Conservation (phyloP, 2,113 vertebrate genomes). For the Antennarius striatus region DNA sequence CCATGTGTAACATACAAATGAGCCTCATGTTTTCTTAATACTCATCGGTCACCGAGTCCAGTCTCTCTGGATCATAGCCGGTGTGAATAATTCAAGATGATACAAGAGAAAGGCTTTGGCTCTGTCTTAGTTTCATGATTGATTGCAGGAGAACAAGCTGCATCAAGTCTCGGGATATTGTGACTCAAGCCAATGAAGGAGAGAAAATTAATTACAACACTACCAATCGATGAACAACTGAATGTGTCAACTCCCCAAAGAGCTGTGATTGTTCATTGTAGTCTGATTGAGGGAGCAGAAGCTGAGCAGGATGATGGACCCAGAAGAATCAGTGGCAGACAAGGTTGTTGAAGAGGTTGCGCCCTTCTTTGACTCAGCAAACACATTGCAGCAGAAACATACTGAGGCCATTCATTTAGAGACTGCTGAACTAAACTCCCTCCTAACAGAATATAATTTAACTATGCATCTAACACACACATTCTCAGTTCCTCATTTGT, state of each 20-base stretch:
- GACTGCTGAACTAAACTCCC: conserved; percentile 13
- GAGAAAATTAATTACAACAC: conserved; percentile 78
- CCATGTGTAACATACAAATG: conserved; percentile 53
- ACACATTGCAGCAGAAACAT: conserved; percentile 29
- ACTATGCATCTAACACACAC: conserved; percentile 13
- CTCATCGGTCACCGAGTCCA: conserved; percentile 30
- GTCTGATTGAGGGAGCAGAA: conserved; percentile 51
- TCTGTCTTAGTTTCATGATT: conserved; percentile 58
- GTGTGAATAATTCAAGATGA: conserved; percentile 63
- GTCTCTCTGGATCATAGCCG: conserved; percentile 36
- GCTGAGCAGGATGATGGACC: conserved; percentile 25
- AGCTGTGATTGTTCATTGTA: conserved; percentile 68
- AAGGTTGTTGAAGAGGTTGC: conserved; percentile 31
- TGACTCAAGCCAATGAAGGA: conserved; percentile 64
- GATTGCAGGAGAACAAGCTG: conserved; percentile 58
- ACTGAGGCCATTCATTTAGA: conserved; percentile 25
- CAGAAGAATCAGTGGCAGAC: conserved; percentile 20
- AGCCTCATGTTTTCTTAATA: conserved; percentile 50
- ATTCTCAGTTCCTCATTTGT: conserved; percentile 27
- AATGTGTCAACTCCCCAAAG: conserved; percentile 74
- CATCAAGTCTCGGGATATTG: conserved; percentile 69
- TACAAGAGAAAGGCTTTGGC: conserved; percentile 38
- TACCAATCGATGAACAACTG: conserved; percentile 76
- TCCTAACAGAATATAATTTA: conserved; percentile 15
- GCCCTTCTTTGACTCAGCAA: conserved; percentile 46